These are phyloP conservation scores for Theretra japonica DNA, from an alignment of 2,888 invertebrate species.

Conservation along the genomic window DNA sequence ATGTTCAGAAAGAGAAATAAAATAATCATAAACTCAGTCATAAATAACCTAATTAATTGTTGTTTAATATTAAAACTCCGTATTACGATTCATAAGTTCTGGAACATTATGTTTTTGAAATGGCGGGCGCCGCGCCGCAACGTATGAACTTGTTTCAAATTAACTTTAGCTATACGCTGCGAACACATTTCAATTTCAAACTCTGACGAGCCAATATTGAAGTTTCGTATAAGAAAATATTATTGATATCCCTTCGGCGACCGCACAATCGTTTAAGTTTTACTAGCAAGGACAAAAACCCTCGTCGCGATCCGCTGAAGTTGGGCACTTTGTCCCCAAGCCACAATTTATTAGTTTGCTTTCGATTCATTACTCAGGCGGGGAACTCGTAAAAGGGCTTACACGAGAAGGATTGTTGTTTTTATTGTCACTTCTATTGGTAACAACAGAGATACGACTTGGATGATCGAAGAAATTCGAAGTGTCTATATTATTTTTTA, in stretches of 20 bases:
- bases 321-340: constrained; percentile 57
- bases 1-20: neutral
- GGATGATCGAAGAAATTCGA: constrained; percentile 37
- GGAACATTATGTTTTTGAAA: neutral
- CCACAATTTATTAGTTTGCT: constrained; percentile 67
- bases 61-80: neutral
- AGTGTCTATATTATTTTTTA: constrained; percentile 8
- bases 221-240: constrained; percentile 17
- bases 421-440: constrained; percentile 61
- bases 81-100: neutral
- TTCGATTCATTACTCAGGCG: constrained; percentile 63
- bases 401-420: constrained; percentile 55
- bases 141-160: neutral
- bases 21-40: neutral
- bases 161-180: neutral
- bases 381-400: constrained; percentile 54
- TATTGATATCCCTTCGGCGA: constrained; percentile 12
- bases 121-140: neutral
- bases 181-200: constrained; percentile 5
- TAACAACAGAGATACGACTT: constrained; percentile 33
- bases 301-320: constrained; percentile 42
- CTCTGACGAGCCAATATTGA: neutral
- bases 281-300: constrained; percentile 33
- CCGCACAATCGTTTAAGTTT: constrained; percentile 27
- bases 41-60: neutral